phyloP scores from a whole-genome alignment of 2,797 vertebrate species.

The Sardinella longiceps region DNA sequence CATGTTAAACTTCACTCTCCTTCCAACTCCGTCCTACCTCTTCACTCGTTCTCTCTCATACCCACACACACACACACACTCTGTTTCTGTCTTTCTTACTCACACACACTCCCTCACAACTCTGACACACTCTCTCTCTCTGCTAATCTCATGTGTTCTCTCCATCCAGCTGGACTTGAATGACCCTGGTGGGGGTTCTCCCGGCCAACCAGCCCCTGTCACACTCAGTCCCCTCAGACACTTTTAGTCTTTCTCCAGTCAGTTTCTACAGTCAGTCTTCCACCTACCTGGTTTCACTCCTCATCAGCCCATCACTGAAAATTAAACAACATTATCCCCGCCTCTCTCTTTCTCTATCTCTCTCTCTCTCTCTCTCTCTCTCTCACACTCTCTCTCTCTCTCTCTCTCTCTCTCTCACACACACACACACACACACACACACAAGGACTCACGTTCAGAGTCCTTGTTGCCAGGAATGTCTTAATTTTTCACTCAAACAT shows the following conservation, averaged over 20 bases:
- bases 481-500: background rate
- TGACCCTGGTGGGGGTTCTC: background rate
- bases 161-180: background rate
- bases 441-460: background rate
- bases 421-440: background rate
- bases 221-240: background rate
- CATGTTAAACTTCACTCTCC: background rate
- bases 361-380: background rate
- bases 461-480: background rate
- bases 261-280: no score
- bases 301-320: background rate
- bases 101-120: background rate
- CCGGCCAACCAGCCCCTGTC: background rate
- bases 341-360: no score
- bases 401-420: background rate
- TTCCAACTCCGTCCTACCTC: background rate
- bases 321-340: no score
- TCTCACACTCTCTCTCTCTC: background rate
- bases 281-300: background rate
- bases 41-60: background rate
- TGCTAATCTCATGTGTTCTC: background rate
- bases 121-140: slow-evolving; percentile 24
- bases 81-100: background rate
- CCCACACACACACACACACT: background rate
- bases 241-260: no score